These are phyloP conservation scores for Solenopsis invicta DNA, from an alignment of 1,140 invertebrate species.

Conservation along the genomic window DNA sequence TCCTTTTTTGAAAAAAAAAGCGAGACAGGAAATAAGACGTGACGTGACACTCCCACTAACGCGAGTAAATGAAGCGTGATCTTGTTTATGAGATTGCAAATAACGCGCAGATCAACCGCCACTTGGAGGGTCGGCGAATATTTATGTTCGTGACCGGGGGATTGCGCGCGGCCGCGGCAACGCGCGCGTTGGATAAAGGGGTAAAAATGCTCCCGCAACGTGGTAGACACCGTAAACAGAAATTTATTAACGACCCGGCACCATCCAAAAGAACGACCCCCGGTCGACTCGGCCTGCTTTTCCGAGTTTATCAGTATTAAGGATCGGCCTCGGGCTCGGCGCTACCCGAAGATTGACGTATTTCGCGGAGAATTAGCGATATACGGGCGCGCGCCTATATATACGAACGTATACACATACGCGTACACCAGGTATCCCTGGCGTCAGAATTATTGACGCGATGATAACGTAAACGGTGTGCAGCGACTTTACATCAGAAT, in stretches of 20 bases:
- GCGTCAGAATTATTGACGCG: conserved; percentile 14
- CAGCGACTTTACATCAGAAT: not conserved
- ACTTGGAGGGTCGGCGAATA: conserved; percentile 24
- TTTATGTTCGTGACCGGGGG: conserved; percentile 60
- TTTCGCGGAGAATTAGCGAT: conserved; percentile 63
- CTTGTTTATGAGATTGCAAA: conserved; percentile 56
- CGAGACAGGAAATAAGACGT: not conserved
- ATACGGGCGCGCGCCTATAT: not conserved
- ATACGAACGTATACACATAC: not conserved
- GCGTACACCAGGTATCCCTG: too few relatives aligned
- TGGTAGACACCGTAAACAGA: conserved; percentile 74
- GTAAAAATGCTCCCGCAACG: conserved; percentile 72
- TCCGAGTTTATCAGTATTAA: conserved; percentile 77
- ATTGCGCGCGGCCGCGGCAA: conserved; percentile 30
- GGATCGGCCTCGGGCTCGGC: conserved; percentile 26
- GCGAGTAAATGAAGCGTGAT: conserved; percentile 50
- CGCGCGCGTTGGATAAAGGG: conserved; percentile 31
- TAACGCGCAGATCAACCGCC: conserved; percentile 44
- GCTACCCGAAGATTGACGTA: conserved; percentile 8
- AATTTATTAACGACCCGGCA: conserved; percentile 77
- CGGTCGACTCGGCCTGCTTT: conserved; percentile 52
- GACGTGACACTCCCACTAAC: too few relatives aligned
- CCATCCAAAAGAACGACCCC: conserved; percentile 48
- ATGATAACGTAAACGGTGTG: not conserved
- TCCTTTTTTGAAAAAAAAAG: not conserved